A percentile compares a stretch with the other conserved stretches of the same genome.
phyloP scores from a whole-genome alignment of 2,113 vertebrate genomes.

The Budorcas taxicolor region DNA sequence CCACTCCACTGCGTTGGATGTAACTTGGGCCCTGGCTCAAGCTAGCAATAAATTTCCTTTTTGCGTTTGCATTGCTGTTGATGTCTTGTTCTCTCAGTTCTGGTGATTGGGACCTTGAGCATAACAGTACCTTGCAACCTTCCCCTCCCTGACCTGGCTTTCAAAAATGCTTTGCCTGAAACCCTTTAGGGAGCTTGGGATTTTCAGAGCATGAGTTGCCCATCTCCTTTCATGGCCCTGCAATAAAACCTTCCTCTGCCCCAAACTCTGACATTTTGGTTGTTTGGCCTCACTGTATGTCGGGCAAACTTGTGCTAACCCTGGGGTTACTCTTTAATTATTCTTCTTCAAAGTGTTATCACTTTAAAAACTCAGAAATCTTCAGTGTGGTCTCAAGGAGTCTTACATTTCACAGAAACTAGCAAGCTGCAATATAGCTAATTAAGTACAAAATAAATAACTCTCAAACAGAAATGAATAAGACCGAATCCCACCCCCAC shows the following conservation, averaged over 20 bases:
- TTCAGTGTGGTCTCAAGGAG: neutral
- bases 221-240: neutral
- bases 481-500: fast-evolving
- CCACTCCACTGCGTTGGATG: too few species aligned
- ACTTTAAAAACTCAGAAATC: neutral
- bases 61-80: too few species aligned
- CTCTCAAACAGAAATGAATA: neutral
- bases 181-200: neutral
- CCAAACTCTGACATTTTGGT: neutral
- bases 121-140: neutral
- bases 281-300: neutral
- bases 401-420: neutral
- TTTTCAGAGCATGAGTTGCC: neutral
- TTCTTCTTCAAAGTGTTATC: neutral
- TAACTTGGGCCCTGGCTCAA: too few species aligned
- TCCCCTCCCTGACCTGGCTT: neutral
- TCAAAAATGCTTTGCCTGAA: neutral
- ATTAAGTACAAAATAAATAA: neutral
- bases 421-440: neutral
- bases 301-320: neutral
- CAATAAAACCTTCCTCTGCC: neutral
- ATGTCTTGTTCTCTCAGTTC: too few species aligned
- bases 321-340: neutral
- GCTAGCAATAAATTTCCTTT: too few species aligned
- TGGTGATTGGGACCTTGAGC: too few species aligned